Conservation (phyloP, 2,113 vertebrate species). For the Vidua chalybeata region DNA sequence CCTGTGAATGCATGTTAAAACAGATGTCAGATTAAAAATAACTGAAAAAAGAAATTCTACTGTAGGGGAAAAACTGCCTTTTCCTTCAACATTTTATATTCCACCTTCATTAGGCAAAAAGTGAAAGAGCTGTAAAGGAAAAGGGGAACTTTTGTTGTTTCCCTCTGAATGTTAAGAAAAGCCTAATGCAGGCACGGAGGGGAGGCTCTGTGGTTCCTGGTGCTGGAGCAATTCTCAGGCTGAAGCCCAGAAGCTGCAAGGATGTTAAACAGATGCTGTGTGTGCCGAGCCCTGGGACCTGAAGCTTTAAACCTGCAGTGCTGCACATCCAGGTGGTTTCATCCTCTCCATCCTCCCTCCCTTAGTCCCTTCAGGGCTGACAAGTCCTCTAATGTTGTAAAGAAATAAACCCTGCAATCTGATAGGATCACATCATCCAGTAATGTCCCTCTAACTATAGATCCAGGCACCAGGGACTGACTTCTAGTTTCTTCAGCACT, state of each 20-base stretch:
- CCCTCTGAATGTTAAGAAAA: background rate
- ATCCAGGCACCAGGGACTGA: background rate
- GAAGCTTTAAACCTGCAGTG: background rate
- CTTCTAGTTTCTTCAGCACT: background rate
- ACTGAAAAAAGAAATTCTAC: conserved; percentile 52
- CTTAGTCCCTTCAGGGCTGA: background rate
- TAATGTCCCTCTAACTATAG: background rate
- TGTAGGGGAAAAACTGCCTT: conserved; percentile 26
- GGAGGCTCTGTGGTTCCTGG: background rate
- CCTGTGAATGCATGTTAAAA: conserved; percentile 47
- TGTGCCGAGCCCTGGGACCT: background rate
- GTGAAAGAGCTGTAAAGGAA: conserved; percentile 11
- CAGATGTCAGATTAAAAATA: conserved; percentile 67
- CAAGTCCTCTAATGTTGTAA: background rate
- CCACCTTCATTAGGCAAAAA: conserved; percentile 20
- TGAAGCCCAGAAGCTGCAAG: background rate
- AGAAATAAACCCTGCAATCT: background rate
- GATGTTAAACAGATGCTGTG: conserved; percentile 13
- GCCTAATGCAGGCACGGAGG: background rate
- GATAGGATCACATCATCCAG: background rate
- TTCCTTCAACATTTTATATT: conserved; percentile 45
- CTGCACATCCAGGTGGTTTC: conserved; percentile 1
- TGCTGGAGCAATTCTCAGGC: background rate
- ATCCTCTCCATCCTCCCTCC: background rate
- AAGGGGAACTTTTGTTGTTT: conserved; percentile 31